A percentile compares a stretch with the other conserved stretches of the same genome.
phyloP scores from a whole-genome alignment of 2,113 vertebrate species.

The Xerus inauris region DNA sequence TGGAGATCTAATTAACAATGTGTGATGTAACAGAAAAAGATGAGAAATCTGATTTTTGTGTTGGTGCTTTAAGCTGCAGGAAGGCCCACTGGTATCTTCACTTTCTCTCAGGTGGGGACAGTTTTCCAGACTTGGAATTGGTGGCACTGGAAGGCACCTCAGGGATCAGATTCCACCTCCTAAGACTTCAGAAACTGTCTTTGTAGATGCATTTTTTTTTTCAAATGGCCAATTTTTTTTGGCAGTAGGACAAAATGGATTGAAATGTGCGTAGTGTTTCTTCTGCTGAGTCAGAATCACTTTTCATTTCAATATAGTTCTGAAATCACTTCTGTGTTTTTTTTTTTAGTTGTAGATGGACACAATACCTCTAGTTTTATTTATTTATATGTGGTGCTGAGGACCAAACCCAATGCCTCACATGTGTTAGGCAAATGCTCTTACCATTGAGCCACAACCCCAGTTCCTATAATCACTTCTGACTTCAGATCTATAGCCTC shows the following conservation, averaged over 20 bases:
- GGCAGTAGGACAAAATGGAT: background rate
- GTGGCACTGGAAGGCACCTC: background rate
- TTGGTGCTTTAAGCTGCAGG: background rate
- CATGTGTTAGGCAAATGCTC: too few species aligned
- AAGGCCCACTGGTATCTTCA: background rate
- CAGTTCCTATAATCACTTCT: background rate
- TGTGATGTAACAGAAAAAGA: background rate
- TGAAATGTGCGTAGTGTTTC: background rate
- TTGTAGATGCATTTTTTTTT: background rate
- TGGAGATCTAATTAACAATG: background rate
- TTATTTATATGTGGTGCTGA: too few species aligned
- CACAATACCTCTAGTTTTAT: too few species aligned
- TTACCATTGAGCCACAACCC: too few species aligned
- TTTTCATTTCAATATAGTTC: background rate
- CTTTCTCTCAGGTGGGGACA: background rate
- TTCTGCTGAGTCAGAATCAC: background rate
- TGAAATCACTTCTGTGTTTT: background rate
- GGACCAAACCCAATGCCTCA: too few species aligned
- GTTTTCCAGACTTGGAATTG: background rate
- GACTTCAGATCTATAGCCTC: background rate
- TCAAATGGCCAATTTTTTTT: background rate
- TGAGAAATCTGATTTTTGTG: background rate
- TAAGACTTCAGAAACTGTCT: background rate
- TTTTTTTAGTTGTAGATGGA: too few species aligned
- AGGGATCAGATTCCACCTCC: background rate